Evolutionary conservation across 2,888 invertebrate species (phyloP).

Genomic region (Drosophila robusta): DNA sequence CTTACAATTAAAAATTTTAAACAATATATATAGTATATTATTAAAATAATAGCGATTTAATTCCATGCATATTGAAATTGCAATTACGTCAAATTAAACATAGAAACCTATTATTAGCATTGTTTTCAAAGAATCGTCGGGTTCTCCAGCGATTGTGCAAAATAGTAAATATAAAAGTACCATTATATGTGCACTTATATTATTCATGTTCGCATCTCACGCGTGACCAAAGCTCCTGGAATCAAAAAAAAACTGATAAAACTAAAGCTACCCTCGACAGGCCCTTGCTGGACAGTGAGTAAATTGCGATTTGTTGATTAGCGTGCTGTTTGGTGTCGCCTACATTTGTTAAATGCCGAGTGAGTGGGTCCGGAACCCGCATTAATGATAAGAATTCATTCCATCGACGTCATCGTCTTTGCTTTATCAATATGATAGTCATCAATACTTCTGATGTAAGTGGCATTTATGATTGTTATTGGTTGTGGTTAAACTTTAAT

Average conservation of each 20-base stretch:
- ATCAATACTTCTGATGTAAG: constrained; percentile 74
- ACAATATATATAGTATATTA: too few relatives aligned
- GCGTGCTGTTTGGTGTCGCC: constrained; percentile 20
- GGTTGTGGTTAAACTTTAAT: constrained; percentile 5
- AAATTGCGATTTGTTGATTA: constrained; percentile 25
- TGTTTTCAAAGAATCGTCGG: constrained; percentile 8
- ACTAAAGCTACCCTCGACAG: constrained; percentile 18
- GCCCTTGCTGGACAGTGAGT: constrained; percentile 2
- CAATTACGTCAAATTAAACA: constrained; percentile 15
- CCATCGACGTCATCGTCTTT: constrained; percentile 49
- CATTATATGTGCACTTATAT: constrained; percentile 11
- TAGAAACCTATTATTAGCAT: constrained; percentile 25
- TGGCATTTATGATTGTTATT: constrained; percentile 35
- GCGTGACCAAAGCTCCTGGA: constrained; percentile 58
- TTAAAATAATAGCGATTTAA: too few relatives aligned
- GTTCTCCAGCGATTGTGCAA: constrained; percentile 6
- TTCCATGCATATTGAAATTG: constrained; percentile 3
- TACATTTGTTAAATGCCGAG: constrained; percentile 49
- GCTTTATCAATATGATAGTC: constrained; percentile 67
- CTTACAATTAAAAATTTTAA: too few relatives aligned
- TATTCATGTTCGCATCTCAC: constrained; percentile 58
- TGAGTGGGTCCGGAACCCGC: constrained; percentile 40
- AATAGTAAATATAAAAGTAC: constrained; percentile 8
- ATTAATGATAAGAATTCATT: constrained; percentile 67
- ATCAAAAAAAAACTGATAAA: constrained; percentile 34